Conservation (phyloP, 2,797 vertebrate genomes). For the Leptodon cayanensis region DNA sequence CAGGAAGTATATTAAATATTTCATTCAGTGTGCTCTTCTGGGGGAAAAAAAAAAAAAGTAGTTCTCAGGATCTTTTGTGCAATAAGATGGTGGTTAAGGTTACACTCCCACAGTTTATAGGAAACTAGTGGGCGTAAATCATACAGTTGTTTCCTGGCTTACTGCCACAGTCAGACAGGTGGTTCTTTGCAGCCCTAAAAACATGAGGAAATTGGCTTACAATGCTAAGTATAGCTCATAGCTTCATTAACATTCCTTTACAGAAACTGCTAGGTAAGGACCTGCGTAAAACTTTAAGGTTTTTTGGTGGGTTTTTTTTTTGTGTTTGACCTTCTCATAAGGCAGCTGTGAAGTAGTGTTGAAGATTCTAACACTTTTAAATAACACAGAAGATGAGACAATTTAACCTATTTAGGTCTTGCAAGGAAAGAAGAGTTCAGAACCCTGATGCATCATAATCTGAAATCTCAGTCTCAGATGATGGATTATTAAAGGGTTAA, state of each 20-base stretch:
- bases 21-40: not conserved
- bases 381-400: not conserved
- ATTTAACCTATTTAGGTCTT: not conserved
- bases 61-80: slow-evolving; percentile 41
- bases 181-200: slow-evolving; percentile 26
- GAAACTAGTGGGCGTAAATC: slow-evolving; percentile 55
- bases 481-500: not conserved
- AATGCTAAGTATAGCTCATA: slow-evolving; percentile 10
- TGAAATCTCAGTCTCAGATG: not conserved
- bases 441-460: not conserved
- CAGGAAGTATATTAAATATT: slow-evolving; percentile 14
- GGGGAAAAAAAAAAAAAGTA: not conserved
- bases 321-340: not conserved
- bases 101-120: slow-evolving; percentile 37
- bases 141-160: slow-evolving; percentile 53
- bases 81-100: slow-evolving; percentile 9
- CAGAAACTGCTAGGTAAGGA: slow-evolving; percentile 7
- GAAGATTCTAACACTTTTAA: not conserved
- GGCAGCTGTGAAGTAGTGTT: not conserved
- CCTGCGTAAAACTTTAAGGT: not conserved
- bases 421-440: not conserved
- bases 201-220: not conserved
- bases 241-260: not conserved
- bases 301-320: not conserved
- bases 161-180: slow-evolving; percentile 57